Evolutionary conservation across 2,113 vertebrate genomes (phyloP), one percentile per base, ranked within the genome.

Genomic region (Myodes glareolus): DNA sequence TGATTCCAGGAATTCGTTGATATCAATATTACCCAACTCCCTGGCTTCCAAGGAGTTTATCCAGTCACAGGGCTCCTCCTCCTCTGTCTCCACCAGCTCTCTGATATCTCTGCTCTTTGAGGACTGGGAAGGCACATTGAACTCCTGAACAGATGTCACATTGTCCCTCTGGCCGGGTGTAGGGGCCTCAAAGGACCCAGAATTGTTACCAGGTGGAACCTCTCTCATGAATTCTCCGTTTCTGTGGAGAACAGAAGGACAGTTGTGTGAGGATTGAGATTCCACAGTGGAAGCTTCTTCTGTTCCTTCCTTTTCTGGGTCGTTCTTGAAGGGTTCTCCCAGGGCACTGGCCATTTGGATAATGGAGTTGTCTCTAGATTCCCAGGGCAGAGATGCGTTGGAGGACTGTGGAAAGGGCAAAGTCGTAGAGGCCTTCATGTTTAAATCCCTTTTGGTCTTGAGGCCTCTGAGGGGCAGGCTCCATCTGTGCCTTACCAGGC

Each of bases 141-240:
- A 1, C 9, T 58, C 55, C 55, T 2, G 5, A 21, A n/a, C 55
- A 33, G 29, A 5, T 50, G 17, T 33, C 7, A 12, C 1, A 1
- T 11, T 52, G 1, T 10, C 36, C 7, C 88, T 9, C 8, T 17
- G 27, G 25, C 8, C 3, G 55, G 14, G 2, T 58, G 4, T 14
- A 36, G 13, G 21, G 3, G 1, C 27, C 17, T 77, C 42, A 8
- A n/a, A 47, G 19, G 31, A 5, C 19, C 33, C 11, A 4, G 0
- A 5, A 9, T 7, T 33, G 14, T 58, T 21, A 47, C 3, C 3
- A 14, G 73, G 14, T 6, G 1, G 3, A 3, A 0, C 3, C 7
- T 1, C 7, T 7, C 1, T n/a, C 1, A 10, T 47, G 19, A 6
- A 23, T 27, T 80, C 2, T 8, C 19, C 13, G n/a, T n/a, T n/a